Evolutionary conservation across 2,797 vertebrate genomes (phyloP).

Genomic region (Arnoldichthys spilopterus): DNA sequence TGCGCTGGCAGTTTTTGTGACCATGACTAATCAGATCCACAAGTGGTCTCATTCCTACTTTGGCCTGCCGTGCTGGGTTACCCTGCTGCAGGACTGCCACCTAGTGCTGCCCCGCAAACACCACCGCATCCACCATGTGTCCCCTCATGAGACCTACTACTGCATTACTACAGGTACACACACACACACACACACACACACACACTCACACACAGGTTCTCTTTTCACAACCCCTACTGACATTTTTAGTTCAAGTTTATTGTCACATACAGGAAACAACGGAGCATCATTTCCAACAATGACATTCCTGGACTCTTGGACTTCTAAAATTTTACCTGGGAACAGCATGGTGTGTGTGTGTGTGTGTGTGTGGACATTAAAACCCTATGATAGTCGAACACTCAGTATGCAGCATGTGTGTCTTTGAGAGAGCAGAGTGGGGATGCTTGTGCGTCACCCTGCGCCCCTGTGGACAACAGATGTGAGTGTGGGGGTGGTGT

Average conservation of each 20-base stretch:
- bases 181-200: neutral
- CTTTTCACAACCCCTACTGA: neutral
- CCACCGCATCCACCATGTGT: constrained; percentile 82
- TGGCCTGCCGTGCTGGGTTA: constrained; percentile 78
- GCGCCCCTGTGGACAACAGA: constrained; percentile 77
- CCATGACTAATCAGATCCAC: constrained; percentile 84
- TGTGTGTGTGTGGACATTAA: constrained; percentile 64
- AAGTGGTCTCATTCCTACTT: constrained; percentile 85
- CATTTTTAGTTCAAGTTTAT: too few relatives aligned
- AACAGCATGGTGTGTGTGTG: too few relatives aligned
- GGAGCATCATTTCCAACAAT: too few relatives aligned
- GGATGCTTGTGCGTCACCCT: constrained; percentile 75
- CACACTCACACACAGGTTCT: neutral
- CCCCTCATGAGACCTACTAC: constrained; percentile 81
- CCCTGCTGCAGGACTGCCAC: constrained; percentile 78
- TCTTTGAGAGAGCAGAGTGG: constrained; percentile 67
- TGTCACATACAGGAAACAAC: too few relatives aligned
- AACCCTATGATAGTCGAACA: constrained; percentile 64
- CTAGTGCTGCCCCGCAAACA: constrained; percentile 81
- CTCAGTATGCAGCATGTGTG: constrained; percentile 71
- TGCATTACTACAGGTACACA: constrained; percentile 78
- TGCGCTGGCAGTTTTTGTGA: constrained; percentile 77
- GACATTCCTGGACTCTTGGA: too few relatives aligned
- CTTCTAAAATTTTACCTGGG: too few relatives aligned
- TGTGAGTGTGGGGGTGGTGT: constrained; percentile 63